Evolutionary conservation across 2,797 vertebrate species (phyloP), one percentile per base, ranked within the genome.

Genomic region (Gorsachius magnificus): DNA sequence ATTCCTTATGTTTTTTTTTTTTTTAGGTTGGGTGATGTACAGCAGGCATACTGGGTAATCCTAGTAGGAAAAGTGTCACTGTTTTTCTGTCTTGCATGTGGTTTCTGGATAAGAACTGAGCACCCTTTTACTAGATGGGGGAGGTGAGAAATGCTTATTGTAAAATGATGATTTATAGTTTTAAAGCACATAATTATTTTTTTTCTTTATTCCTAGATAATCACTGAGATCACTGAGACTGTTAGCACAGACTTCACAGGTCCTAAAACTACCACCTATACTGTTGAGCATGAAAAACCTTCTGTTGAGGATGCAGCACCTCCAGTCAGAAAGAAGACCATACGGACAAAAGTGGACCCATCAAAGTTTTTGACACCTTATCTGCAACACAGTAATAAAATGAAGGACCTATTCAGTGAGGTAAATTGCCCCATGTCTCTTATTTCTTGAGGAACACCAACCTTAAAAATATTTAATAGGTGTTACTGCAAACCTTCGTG

Each of bases 311-410:
- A 61, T 65, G 96, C 79, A 38, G 97, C 98, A 28, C 95, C 98
- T 71, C 98, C 98, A 31, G 92, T 95, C 90, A 99, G 98, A 94
- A 99, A 97, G 94, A 98, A 97, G 83, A 98, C 83, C 53, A 98
- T 98, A 96, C 98, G 97, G 95, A 98, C 94, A 48, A 99, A 99
- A 98, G 98, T 99, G 97, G 99, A 99, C 89, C 96, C 98, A 11
- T 99, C 99, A 58, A 99, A 99, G 98, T 99, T 99, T 97, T 98
- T 99, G 99, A 99, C 99, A 21, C 99, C 99, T 18, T 99, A 99
- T 94, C 98, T 99, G 97, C 98, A 98, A 71, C 99, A 99, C 97
- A 99, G 99, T 97, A 98, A 99, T 95, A 99, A 99, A 98, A 99
- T 99, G 99, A 98, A 99, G 98, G 98, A 99, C 51, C 98, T 99